Conservation (phyloP, 1,140 invertebrate genomes). For the Drosophila micromelanica region DNA sequence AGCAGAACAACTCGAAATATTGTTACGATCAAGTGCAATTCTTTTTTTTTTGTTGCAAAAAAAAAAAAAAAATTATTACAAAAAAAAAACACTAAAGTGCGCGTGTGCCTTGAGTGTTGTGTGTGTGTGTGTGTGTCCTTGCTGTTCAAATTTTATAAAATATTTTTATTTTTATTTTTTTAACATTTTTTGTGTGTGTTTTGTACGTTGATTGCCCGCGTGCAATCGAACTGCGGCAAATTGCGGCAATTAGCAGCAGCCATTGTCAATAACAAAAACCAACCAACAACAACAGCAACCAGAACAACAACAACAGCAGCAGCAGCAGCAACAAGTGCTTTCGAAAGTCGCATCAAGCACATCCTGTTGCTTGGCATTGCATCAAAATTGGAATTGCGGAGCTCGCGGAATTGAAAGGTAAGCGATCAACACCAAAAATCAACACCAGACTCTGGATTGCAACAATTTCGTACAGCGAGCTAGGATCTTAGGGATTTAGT, state of each 20-base stretch:
- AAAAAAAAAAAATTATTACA: background rate
- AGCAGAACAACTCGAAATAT: background rate
- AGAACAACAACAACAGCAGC: slow-evolving; percentile 9
- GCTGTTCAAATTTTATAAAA: background rate
- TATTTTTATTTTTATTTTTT: slow-evolving; percentile 19
- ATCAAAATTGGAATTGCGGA: slow-evolving; percentile 51
- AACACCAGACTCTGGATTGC: no score
- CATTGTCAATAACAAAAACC: slow-evolving; percentile 20
- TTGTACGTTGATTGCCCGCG: slow-evolving; percentile 7
- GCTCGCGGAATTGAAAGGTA: slow-evolving; percentile 55
- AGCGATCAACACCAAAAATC: slow-evolving; percentile 7
- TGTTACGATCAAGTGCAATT: slow-evolving; percentile 5
- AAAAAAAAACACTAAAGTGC: background rate
- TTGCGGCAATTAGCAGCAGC: slow-evolving; percentile 7
- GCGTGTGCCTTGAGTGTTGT: slow-evolving; percentile 29
- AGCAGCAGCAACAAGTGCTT: slow-evolving; percentile 53
- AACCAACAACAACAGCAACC: background rate
- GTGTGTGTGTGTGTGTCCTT: slow-evolving; percentile 34
- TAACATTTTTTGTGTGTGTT: slow-evolving; percentile 7
- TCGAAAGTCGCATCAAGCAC: slow-evolving; percentile 71
- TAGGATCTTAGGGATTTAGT: no score
- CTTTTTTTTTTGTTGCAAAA: background rate
- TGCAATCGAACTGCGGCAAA: slow-evolving; percentile 29
- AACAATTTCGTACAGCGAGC: no score
- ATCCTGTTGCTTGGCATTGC: slow-evolving; percentile 69